These are phyloP conservation scores for Yponomeuta evonymella DNA, from an alignment of 2,888 invertebrate species.

Conservation along the genomic window DNA sequence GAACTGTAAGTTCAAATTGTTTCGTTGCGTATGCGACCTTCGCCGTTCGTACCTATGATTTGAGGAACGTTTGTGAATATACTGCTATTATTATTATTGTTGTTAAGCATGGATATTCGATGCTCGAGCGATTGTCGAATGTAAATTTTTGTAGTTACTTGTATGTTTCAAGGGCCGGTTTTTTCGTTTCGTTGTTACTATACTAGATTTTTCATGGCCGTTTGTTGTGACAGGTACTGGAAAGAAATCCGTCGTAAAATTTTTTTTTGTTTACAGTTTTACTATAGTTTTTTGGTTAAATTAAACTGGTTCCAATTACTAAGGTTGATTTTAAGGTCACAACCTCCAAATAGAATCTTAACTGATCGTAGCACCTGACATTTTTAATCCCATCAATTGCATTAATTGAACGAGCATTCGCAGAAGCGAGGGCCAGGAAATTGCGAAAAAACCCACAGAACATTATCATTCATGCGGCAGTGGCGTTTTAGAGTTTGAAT, in stretches of 20 bases:
- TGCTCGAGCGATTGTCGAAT: background rate
- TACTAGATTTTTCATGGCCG: background rate
- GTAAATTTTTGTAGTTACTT: background rate
- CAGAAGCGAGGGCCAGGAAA: slow-evolving; percentile 7
- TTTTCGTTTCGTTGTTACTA: background rate
- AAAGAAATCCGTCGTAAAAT: background rate
- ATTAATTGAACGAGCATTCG: background rate
- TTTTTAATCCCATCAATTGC: background rate
- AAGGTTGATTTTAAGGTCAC: background rate
- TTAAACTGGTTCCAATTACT: background rate
- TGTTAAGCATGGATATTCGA: background rate
- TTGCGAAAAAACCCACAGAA: background rate
- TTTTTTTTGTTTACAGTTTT: background rate
- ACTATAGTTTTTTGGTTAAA: background rate
- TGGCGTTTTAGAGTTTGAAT: background rate
- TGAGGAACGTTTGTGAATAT: background rate
- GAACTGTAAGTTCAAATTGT: background rate
- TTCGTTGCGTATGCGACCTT: slow-evolving; percentile 11
- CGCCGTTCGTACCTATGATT: background rate
- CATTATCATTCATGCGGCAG: background rate
- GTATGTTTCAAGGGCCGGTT: background rate
- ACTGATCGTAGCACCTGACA: background rate
- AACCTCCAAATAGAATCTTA: background rate
- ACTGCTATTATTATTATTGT: background rate
- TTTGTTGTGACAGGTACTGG: background rate